Conservation (phyloP, 2,797 vertebrate species). For the Zenarchopterus dispar region DNA sequence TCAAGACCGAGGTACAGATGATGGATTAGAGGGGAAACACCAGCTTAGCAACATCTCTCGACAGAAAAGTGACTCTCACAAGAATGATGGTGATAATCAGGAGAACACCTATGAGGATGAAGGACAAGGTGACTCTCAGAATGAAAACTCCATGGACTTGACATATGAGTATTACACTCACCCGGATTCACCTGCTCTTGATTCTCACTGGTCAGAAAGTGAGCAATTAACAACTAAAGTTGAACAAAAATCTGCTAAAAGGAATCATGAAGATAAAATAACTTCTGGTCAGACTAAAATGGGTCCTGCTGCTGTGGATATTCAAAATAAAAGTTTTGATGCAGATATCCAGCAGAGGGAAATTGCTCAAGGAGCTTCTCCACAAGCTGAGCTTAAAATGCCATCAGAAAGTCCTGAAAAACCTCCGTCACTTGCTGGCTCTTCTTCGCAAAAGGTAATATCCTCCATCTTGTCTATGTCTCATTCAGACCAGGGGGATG, state of each 20-base stretch:
- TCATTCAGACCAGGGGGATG: slow-evolving; percentile 41
- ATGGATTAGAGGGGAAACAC: slow-evolving; percentile 60
- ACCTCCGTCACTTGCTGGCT: slow-evolving; percentile 26
- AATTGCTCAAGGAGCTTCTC: slow-evolving; percentile 23
- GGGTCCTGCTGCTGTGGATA: slow-evolving; percentile 14
- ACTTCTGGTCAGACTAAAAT: slow-evolving; percentile 32
- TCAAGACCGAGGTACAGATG: slow-evolving; percentile 83
- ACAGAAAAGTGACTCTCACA: slow-evolving; percentile 89
- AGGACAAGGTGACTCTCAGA: slow-evolving; percentile 88
- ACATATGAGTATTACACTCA: slow-evolving; percentile 88
- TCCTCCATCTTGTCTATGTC: slow-evolving; percentile 8
- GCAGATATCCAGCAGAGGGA: slow-evolving; percentile 47
- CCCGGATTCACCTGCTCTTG: slow-evolving; percentile 86
- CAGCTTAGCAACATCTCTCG: slow-evolving; percentile 86
- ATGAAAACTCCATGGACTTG: slow-evolving; percentile 95
- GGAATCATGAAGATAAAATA: slow-evolving; percentile 55
- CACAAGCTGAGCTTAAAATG: slow-evolving; percentile 29
- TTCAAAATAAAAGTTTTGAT: slow-evolving; percentile 15
- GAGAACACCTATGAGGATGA: slow-evolving; percentile 78
- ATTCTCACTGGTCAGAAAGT: slow-evolving; percentile 57
- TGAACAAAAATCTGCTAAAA: slow-evolving; percentile 44
- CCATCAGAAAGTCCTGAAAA: slow-evolving; percentile 45
- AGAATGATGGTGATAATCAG: slow-evolving; percentile 84
- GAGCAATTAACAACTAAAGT: slow-evolving; percentile 46
- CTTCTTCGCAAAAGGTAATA: slow-evolving; percentile 43